phyloP scores from a whole-genome alignment of 2,888 invertebrate genomes.

The Parapristionchus giblindavisi region DNA sequence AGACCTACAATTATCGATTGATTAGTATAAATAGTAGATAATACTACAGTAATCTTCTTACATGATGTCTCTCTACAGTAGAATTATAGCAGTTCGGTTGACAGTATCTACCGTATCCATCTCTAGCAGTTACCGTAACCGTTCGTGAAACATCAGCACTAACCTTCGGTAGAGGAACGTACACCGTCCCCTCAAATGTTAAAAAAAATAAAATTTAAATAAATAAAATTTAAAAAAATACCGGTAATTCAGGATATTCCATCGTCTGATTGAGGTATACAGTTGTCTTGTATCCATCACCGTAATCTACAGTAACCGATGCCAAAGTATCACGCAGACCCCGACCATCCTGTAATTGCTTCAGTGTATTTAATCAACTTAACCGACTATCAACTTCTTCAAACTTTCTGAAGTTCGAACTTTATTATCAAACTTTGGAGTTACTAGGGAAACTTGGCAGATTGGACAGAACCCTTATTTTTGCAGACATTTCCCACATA shows the following conservation, averaged over 20 bases:
- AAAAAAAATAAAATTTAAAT: neutral
- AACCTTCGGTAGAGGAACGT: constrained; percentile 65
- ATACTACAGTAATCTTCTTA: constrained; percentile 23
- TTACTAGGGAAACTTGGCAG: no score
- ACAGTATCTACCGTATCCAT: constrained; percentile 66
- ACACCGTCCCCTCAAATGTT: constrained; percentile 57
- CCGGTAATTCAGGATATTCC: constrained; percentile 57
- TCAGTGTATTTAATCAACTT: no score
- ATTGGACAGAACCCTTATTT: no score
- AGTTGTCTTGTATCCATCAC: constrained; percentile 41
- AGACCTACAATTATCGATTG: constrained; percentile 5
- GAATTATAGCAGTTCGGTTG: constrained; percentile 65
- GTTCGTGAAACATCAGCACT: constrained; percentile 47
- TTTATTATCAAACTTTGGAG: no score
- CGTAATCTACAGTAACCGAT: constrained; percentile 40
- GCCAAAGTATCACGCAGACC: constrained; percentile 24
- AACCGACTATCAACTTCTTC: no score
- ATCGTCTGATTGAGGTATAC: constrained; percentile 44
- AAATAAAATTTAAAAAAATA: constrained; percentile 15
- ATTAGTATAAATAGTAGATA: neutral
- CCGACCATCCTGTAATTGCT: constrained; percentile 13
- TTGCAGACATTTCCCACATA: no score
- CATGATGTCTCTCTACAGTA: constrained; percentile 65
- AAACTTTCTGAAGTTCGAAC: no score
- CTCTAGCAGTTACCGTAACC: constrained; percentile 61